These are phyloP conservation scores for Zaprionus ghesquierei DNA, from an alignment of 1,140 invertebrate species.

Conservation along the genomic window DNA sequence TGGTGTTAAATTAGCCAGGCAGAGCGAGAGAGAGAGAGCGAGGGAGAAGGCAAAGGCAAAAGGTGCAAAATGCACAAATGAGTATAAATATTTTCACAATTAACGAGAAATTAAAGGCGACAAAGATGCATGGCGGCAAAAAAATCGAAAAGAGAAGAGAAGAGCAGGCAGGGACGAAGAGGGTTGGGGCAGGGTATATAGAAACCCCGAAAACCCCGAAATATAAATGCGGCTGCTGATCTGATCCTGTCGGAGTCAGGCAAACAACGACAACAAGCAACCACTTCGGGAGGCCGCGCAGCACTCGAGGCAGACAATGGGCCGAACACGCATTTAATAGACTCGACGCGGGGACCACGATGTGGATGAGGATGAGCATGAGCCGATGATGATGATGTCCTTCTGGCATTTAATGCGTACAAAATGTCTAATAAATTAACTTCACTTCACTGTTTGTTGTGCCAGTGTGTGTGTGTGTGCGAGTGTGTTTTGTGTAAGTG, in stretches of 20 bases:
- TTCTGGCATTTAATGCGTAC: slow-evolving; percentile 78
- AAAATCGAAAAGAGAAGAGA: slow-evolving; percentile 45
- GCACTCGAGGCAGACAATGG: slow-evolving; percentile 71
- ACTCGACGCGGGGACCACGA: slow-evolving; percentile 38
- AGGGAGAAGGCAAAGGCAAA: slow-evolving; percentile 37
- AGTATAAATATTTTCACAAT: slow-evolving; percentile 82
- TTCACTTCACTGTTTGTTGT: slow-evolving; percentile 60
- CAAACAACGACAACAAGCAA: slow-evolving; percentile 70
- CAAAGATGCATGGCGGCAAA: slow-evolving; percentile 63
- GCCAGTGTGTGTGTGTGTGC: slow-evolving; percentile 37
- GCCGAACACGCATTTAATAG: slow-evolving; percentile 77
- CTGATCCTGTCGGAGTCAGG: slow-evolving; percentile 51
- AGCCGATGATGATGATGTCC: slow-evolving; percentile 71
- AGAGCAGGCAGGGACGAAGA: slow-evolving; percentile 17
- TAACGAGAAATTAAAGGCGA: slow-evolving; percentile 81
- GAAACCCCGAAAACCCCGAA: slow-evolving; percentile 1
- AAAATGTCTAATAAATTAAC: slow-evolving; percentile 82
- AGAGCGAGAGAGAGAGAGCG: neutral
- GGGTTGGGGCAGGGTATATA: neutral
- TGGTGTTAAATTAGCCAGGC: slow-evolving; percentile 58
- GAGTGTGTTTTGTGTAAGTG: slow-evolving; percentile 72
- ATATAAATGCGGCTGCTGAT: slow-evolving; percentile 25
- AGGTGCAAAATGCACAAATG: slow-evolving; percentile 81
- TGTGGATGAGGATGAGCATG: slow-evolving; percentile 49
- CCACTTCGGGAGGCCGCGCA: slow-evolving; percentile 52